Percentiles rank a stretch among this genome's conserved stretches.
phyloP scores from a whole-genome alignment of 2,888 invertebrate species.

The Dicranocentrus wangi region DNA sequence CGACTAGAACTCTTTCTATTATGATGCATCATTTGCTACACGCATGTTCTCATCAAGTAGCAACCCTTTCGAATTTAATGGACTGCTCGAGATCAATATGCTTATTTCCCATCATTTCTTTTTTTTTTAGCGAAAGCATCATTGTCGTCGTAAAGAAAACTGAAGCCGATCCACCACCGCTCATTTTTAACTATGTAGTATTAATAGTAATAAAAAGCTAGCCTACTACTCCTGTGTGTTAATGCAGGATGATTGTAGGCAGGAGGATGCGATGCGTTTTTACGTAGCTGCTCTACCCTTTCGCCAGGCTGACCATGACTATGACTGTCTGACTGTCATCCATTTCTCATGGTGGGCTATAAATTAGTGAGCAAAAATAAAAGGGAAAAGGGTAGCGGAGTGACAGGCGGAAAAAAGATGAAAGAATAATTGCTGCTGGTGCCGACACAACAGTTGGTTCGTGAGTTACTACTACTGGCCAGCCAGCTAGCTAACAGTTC shows the following conservation, averaged over 20 bases:
- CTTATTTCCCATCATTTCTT: slow-evolving; percentile 1
- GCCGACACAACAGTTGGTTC: slow-evolving; percentile 28
- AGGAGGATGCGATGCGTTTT: no score
- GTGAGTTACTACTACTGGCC: slow-evolving; percentile 45
- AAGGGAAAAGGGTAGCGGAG: slow-evolving; percentile 43
- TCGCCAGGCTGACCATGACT: slow-evolving; percentile 33
- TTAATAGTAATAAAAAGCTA: no score
- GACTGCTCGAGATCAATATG: no score
- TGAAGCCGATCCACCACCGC: no score
- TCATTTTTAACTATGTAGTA: no score
- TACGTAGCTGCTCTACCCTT: background rate
- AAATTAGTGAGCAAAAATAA: slow-evolving; percentile 49
- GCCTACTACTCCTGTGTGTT: no score
- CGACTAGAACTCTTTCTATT: no score
- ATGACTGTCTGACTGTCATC: slow-evolving; percentile 48
- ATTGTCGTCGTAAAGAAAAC: no score
- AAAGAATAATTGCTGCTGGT: slow-evolving; percentile 49
- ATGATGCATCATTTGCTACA: no score
- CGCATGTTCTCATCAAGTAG: no score
- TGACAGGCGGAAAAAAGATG: slow-evolving; percentile 27
- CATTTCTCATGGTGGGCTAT: slow-evolving; percentile 53
- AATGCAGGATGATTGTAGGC: no score
- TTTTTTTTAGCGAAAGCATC: background rate
- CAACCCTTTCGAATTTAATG: no score
- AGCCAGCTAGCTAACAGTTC: slow-evolving; percentile 26